Evolutionary conservation across 1,140 invertebrate species (phyloP), one percentile per base, ranked within the genome.

Genomic region (Nomia melanderi): DNA sequence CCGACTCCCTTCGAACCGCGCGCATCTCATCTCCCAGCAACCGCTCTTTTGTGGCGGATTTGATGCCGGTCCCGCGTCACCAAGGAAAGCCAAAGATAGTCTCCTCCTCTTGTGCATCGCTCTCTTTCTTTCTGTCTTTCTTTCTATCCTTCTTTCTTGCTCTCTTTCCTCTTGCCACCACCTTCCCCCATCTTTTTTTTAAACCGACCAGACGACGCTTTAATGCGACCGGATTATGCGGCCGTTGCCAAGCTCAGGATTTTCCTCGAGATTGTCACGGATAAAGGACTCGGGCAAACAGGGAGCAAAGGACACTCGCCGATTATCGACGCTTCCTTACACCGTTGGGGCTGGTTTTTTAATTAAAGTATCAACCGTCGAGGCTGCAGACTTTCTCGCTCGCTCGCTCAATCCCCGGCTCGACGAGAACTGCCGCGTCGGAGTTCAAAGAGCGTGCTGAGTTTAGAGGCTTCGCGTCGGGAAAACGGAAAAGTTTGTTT

Each of bases 161-260:
- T 14, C 41, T 17, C 14, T 4, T 17, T 17, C 41, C 14, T 17
- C 14, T 17, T 7, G 8, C 36, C 1, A 0, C 0, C 11, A 7
- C 41, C 14, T 0, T 5, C 3, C 12, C 41, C 41, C 41, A 12
- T 2, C 20, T 17, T 44, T 44, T 60, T 77, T 82, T 74, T 72
- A 76, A 83, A 81, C 7, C 65, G 47, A 81, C 59, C 53, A 74
- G 78, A 77, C 82, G 78, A 75, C 73, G 64, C 36, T 84, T 83
- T 84, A 84, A 84, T 81, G 70, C 83, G 62, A 56, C 53, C 12
- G 78, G 83, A 84, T 84, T 84, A 84, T 66, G 70, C 81, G 81
- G 36, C 41, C 70, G 63, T 36, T 62, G 74, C 67, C 56, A 74
- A 63, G 78, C 78, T 71, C n/a, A 27, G 78, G 83, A 78, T 84